Evolutionary conservation across 2,888 invertebrate genomes (phyloP).

Genomic region (Phaonia tiefii): DNA sequence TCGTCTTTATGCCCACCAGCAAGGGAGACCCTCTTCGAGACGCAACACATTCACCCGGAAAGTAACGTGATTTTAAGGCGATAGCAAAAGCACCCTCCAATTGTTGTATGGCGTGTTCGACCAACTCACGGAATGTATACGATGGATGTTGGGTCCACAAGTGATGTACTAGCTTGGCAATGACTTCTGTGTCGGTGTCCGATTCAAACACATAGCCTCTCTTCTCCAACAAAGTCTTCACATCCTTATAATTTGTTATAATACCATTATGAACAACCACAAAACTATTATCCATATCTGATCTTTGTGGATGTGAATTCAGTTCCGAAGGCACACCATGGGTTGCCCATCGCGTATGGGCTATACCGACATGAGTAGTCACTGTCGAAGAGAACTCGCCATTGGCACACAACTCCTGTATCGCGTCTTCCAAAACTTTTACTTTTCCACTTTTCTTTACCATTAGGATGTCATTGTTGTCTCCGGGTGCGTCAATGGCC

Average conservation of each 20-base stretch:
- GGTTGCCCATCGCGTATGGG: slow-evolving; percentile 99
- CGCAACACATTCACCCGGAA: slow-evolving; percentile 98
- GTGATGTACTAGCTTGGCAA: slow-evolving; percentile 97
- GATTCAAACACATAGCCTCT: slow-evolving; percentile 97
- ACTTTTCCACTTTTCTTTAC: slow-evolving; percentile 97
- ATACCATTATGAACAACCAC: slow-evolving; percentile 98
- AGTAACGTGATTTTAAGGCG: slow-evolving; percentile 97
- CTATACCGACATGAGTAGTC: slow-evolving; percentile 96
- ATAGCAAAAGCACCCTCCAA: slow-evolving; percentile 99
- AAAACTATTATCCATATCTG: slow-evolving; percentile 91
- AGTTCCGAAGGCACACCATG: slow-evolving; percentile 97
- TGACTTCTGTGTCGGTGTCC: slow-evolving; percentile 99
- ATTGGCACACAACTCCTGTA: slow-evolving; percentile 82
- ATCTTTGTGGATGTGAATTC: slow-evolving; percentile 98
- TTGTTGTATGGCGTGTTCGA: slow-evolving; percentile 97
- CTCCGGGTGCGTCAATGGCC: slow-evolving; percentile 88
- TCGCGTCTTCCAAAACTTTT: slow-evolving; percentile 92
- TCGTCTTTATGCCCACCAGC: slow-evolving; percentile 98
- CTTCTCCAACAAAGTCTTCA: slow-evolving; percentile 94
- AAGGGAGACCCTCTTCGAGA: slow-evolving; percentile 97
- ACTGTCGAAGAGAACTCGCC: slow-evolving; percentile 87
- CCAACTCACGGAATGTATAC: slow-evolving; percentile 96
- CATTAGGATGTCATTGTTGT: slow-evolving; percentile 89
- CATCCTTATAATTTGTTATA: slow-evolving; percentile 97
- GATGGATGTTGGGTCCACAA: slow-evolving; percentile 93